A percentile compares a stretch with the other conserved stretches of the same genome.
These are phyloP conservation scores for Colossoma macropomum DNA, from an alignment of 2,113 vertebrate species.

Conservation along the genomic window DNA sequence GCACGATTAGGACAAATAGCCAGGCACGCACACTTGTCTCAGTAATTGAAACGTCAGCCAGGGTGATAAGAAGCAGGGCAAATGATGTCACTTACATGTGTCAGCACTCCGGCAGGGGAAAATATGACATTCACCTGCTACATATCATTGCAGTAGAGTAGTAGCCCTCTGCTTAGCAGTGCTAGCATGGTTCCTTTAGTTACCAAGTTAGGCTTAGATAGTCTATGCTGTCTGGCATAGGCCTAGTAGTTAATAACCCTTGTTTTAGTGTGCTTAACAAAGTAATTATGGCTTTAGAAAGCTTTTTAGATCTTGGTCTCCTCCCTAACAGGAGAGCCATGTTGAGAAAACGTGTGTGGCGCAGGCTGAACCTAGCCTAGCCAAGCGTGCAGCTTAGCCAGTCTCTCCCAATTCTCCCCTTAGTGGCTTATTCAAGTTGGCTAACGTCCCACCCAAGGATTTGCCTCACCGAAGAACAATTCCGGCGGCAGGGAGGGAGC, in stretches of 20 bases:
- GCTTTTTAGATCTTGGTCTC: conserved; percentile 20
- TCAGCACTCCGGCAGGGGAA: conserved; percentile 53
- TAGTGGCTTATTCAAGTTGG: conserved; percentile 78
- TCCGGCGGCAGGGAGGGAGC: conserved; percentile 65
- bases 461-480: conserved; percentile 72
- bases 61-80: conserved; percentile 65
- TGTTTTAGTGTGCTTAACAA: conserved; percentile 17
- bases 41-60: conserved; percentile 72
- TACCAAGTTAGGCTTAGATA: not conserved
- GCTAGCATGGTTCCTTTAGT: conserved; percentile 11
- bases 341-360: conserved; percentile 37
- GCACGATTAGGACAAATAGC: conserved; percentile 58
- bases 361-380: conserved; percentile 37
- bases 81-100: conserved; percentile 64
- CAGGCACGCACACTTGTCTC: conserved; percentile 62
- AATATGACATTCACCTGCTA: conserved; percentile 40
- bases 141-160: not conserved
- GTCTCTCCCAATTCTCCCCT: conserved; percentile 51
- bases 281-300: conserved; percentile 28
- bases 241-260: not conserved
- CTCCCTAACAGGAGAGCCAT: conserved; percentile 12
- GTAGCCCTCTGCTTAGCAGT: not conserved
- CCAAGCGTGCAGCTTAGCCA: conserved; percentile 45
- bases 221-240: not conserved
- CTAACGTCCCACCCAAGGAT: conserved; percentile 80